phyloP scores from a whole-genome alignment of 2,888 invertebrate genomes.

The Pterostichus niger region DNA sequence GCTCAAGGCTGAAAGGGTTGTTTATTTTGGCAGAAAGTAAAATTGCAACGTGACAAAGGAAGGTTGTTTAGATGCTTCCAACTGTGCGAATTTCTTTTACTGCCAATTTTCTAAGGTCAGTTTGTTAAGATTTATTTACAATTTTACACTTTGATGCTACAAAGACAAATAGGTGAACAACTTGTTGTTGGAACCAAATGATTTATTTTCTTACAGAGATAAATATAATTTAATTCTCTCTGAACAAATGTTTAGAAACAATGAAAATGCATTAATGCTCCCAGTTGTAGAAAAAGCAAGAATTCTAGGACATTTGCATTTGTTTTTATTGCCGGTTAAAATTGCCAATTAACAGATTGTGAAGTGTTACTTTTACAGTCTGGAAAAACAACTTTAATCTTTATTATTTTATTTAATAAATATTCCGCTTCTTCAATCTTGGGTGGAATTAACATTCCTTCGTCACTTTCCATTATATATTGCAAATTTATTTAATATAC shows the following conservation, averaged over 20 bases:
- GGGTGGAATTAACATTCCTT: too few relatives aligned
- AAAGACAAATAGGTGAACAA: conserved; percentile 32
- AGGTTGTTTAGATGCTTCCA: not conserved
- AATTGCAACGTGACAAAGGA: conserved; percentile 4
- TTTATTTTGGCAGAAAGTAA: conserved; percentile 35
- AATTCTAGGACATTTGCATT: too few relatives aligned
- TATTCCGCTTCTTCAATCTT: too few relatives aligned
- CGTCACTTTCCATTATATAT: too few relatives aligned
- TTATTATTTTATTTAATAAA: too few relatives aligned
- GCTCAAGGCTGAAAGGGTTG: conserved; percentile 11
- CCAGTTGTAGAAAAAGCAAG: not conserved
- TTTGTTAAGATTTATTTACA: conserved; percentile 21
- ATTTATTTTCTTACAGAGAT: conserved; percentile 34
- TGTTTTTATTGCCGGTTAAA: too few relatives aligned
- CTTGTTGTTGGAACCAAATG: not conserved
- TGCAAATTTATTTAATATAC: too few relatives aligned
- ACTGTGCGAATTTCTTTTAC: not conserved
- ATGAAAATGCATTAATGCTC: too few relatives aligned
- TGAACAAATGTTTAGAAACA: not conserved
- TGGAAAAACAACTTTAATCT: too few relatives aligned
- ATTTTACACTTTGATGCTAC: conserved; percentile 43
- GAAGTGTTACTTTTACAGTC: too few relatives aligned
- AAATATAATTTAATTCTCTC: not conserved
- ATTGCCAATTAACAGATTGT: too few relatives aligned
- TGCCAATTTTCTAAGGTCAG: conserved; percentile 47